phyloP scores from a whole-genome alignment of 2,888 invertebrate genomes.

The Scaptomyza polygonia region DNA sequence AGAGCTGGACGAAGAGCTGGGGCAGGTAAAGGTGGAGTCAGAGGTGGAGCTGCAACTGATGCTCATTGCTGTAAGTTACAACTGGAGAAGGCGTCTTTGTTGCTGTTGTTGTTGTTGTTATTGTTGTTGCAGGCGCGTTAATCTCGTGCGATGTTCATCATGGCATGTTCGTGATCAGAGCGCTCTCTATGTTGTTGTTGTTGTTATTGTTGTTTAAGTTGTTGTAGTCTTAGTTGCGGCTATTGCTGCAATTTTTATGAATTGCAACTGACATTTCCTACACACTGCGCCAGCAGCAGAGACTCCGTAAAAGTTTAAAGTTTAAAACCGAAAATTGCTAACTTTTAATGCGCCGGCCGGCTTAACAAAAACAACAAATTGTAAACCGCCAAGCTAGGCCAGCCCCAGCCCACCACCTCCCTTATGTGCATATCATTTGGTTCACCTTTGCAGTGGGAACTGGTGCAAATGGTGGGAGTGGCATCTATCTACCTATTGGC shows the following conservation, averaged over 20 bases:
- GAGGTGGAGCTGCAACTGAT: slow-evolving; percentile 17
- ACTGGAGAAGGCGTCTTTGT: slow-evolving; percentile 35
- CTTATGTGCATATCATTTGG: slow-evolving; percentile 50
- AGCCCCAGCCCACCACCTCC: neutral
- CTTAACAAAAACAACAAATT: slow-evolving; percentile 18
- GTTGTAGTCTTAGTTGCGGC: slow-evolving; percentile 24
- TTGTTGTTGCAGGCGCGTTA: slow-evolving; percentile 57
- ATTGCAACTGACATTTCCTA: slow-evolving; percentile 83
- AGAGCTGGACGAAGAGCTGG: slow-evolving; percentile 6
- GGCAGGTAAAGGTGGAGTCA: slow-evolving; percentile 5
- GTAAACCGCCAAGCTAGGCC: slow-evolving; percentile 17
- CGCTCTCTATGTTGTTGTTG: slow-evolving; percentile 31
- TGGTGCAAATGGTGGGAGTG: slow-evolving; percentile 57
- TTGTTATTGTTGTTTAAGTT: slow-evolving; percentile 2
- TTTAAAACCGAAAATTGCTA: slow-evolving; percentile 69
- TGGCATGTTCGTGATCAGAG: slow-evolving; percentile 73
- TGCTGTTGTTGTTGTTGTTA: slow-evolving; percentile 25
- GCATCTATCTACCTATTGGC: slow-evolving; percentile 21
- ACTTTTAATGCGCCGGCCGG: slow-evolving; percentile 67
- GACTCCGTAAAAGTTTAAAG: slow-evolving; percentile 70
- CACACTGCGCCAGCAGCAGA: slow-evolving; percentile 46
- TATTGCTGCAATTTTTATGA: slow-evolving; percentile 81
- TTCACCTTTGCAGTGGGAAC: slow-evolving; percentile 59
- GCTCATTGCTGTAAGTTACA: slow-evolving; percentile 7
- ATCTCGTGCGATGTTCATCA: slow-evolving; percentile 77